Evolutionary conservation across 2,888 invertebrate genomes (phyloP).

Genomic region (Harpagoxenus sublaevis): DNA sequence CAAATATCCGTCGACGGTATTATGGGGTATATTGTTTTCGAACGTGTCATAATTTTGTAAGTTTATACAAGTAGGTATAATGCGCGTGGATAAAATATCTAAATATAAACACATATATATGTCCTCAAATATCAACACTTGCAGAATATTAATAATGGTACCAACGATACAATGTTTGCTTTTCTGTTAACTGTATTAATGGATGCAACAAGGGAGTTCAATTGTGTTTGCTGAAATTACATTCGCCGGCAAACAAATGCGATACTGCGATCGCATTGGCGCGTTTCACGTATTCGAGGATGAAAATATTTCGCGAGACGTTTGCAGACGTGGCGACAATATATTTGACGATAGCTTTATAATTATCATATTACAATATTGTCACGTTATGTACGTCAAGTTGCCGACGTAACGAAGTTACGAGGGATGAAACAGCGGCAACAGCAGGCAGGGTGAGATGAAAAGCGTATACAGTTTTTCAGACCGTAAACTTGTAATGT

Average conservation of each 20-base stretch:
- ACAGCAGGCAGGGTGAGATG: background rate
- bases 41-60: conserved; percentile 22
- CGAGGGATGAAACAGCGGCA: conserved; percentile 29
- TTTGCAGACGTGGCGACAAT: conserved; percentile 36
- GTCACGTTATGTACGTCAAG: conserved; percentile 42
- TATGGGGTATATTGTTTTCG: background rate
- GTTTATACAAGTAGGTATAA: conserved; percentile 10
- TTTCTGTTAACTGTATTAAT: conserved; percentile 46
- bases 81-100: background rate
- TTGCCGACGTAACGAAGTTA: conserved; percentile 18
- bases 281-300: conserved; percentile 23
- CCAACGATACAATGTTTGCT: conserved; percentile 38
- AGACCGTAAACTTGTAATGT: conserved; percentile 82
- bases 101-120: conserved; percentile 31
- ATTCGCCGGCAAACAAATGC: conserved; percentile 46
- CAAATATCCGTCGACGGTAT: background rate
- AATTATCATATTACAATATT: conserved; percentile 66
- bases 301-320: conserved; percentile 57
- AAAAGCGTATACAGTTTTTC: conserved; percentile 71
- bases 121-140: conserved; percentile 32
- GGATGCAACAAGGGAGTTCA: conserved; percentile 44
- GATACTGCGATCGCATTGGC: conserved; percentile 22
- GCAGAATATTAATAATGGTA: conserved; percentile 47
- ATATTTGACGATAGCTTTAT: conserved; percentile 64
- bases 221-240: conserved; percentile 54